Evolutionary conservation across 2,113 vertebrate species (phyloP), one percentile per base, ranked within the genome.

Genomic region (Vireo altiloquus): DNA sequence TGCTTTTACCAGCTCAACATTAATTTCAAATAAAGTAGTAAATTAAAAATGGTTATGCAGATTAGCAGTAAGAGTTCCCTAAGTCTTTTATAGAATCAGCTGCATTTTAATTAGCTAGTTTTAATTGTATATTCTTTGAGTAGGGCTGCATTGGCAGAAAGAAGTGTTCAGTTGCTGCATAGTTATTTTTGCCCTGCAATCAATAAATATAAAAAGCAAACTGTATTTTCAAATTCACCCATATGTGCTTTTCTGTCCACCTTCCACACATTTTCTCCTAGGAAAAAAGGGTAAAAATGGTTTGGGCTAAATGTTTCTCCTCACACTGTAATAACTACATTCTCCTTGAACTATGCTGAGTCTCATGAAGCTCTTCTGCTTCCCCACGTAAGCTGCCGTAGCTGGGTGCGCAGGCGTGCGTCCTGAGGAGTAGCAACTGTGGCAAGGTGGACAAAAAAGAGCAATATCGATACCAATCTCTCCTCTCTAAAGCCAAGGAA

Each of bases 1-100:
- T 96, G 76, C 46, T 95, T 94, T 94, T 84, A 91, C 53, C 89
- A 82, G 42, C 19, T 76, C 76, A 77, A 39, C 33, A 69, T 49
- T 89, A 60, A 76, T 94, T 69, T 89, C 60, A 75, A 85, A 84
- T 89, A 87, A 91, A 75, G 24, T 13, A 44, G 59, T 37, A 94
- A 70, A 87, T 39, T 61, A 69, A 91, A 95, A 85, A 88, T 25
- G 4, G 52, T 85, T 84, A 90, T 46, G 24, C 50, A 82, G 78
- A 93, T 78, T 50, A 88, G 60, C 77, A 78, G 42, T 65, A 82
- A 68, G 75, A 85, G 28, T 66, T 87, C 18, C 63, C 27, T 35
- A 57, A 53, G 49, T 16, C 75, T 96, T 90, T 91, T 70, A 75
- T 42, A 59, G n/a, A 60, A n/a, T 90, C 22, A n/a, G 66, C 23